These are phyloP conservation scores for Tenthredo distinguenda DNA, from an alignment of 2,888 invertebrate genomes.

Conservation along the genomic window DNA sequence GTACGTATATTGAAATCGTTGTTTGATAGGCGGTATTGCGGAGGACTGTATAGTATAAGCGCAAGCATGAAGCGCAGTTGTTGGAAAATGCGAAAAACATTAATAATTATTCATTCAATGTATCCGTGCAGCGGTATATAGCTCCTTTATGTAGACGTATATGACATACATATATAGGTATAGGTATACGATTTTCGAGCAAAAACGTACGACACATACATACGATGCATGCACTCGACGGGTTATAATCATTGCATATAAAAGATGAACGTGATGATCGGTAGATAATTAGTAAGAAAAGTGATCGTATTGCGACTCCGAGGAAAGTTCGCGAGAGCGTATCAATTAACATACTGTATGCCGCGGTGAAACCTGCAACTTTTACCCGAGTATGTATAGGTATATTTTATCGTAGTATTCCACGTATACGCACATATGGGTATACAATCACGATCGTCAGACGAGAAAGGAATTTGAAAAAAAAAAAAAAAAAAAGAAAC, in stretches of 20 bases:
- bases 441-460: neutral
- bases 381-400: neutral
- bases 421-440: neutral
- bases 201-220: neutral
- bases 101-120: neutral
- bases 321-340: neutral
- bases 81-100: neutral
- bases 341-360: neutral
- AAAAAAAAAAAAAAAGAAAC: neutral
- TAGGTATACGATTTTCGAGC: neutral
- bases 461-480: neutral
- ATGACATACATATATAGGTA: neutral
- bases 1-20: neutral
- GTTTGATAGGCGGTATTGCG: neutral
- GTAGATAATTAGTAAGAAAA: neutral
- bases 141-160: neutral
- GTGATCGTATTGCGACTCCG: neutral
- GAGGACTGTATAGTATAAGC: neutral
- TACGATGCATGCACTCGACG: neutral
- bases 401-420: too few species aligned
- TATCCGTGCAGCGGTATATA: neutral
- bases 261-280: neutral
- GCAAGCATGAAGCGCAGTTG: neutral
- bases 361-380: conserved; percentile 25
- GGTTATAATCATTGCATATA: neutral